Base-by-base conservation (phyloP, 2,797 vertebrate species). In the Moxostoma hubbsi region DNA sequence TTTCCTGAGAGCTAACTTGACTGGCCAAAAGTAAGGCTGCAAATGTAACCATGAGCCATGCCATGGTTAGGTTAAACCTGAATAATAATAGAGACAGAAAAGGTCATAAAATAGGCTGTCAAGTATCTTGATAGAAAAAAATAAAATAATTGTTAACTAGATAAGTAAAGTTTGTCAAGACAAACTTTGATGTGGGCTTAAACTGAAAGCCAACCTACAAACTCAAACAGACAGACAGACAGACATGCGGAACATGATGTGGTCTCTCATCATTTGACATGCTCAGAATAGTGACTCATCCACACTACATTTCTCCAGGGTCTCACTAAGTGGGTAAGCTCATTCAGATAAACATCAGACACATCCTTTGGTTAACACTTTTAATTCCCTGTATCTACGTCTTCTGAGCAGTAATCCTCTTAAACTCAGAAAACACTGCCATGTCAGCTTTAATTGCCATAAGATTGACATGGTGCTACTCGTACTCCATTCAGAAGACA, bases 1-100 rank as follows among this genome's bases (percentile, higher is more conserved):
- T 89, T 57, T 94, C 93, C 84, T 94, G 94, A 85, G 92, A 81
- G 83, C 92, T 86, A 64, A 87, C 88, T 0, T 87, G 85, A 45
- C 89, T 88, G 51, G 83, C 59, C 82, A 95, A 82, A 79, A 92
- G 88, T 65, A 95, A 83, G 80, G 93, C 70, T 71, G 90, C 90
- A 81, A 96, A 57, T 72, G 90, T 63, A 49, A 87, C 86, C 82
- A 92, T 85, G 72, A 85, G 86, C 67, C 87, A 51, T 84, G 90
- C 88, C 90, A 94, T 94, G 80, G 87, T 50, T n/a, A 46, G 62
- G 65, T 9, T 76, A 36, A 83, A 81, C 63, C 92, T 94, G 53
- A 15, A 18, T 36, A 72, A 86, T 51, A 5, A 71, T 51, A 62
- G 24, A 77, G 53, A 73, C 46, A 64, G 5, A 49, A 55, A 1